These are phyloP conservation scores for Tenthredo notha DNA, from an alignment of 2,888 invertebrate species.

Conservation along the genomic window DNA sequence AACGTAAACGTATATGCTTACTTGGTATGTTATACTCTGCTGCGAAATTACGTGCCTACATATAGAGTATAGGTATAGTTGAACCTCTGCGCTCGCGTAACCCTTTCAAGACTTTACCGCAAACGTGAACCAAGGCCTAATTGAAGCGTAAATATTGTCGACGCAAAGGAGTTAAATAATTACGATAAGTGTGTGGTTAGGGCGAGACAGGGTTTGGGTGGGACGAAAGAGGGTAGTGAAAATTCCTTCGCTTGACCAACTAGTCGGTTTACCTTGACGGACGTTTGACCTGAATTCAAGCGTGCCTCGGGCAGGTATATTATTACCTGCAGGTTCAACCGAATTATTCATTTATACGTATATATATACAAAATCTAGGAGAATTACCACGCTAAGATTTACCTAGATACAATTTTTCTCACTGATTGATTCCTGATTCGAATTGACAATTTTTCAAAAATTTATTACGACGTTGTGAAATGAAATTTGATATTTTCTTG, in stretches of 20 bases:
- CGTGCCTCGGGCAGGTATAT: conserved; percentile 18
- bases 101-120: conserved; percentile 1
- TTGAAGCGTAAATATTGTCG: conserved; percentile 65
- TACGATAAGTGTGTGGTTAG: conserved; percentile 61
- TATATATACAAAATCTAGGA: not conserved
- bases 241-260: conserved; percentile 57
- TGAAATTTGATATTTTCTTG: not conserved
- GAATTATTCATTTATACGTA: not conserved
- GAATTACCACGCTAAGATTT: not conserved
- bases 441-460: not conserved
- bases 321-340: conserved; percentile 33
- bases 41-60: not conserved
- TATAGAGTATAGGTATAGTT: not conserved
- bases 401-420: not conserved
- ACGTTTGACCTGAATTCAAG: conserved; percentile 67
- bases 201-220: conserved; percentile 36
- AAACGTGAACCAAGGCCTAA: conserved; percentile 61
- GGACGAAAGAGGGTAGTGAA: conserved; percentile 54
- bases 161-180: conserved; percentile 62
- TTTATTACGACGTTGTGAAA: not conserved
- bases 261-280: conserved; percentile 61
- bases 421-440: not conserved
- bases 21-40: not conserved
- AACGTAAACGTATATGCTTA: not conserved
- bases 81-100: not conserved